Evolutionary conservation across 2,888 invertebrate genomes (phyloP).

Genomic region (Drosophila falleni): DNA sequence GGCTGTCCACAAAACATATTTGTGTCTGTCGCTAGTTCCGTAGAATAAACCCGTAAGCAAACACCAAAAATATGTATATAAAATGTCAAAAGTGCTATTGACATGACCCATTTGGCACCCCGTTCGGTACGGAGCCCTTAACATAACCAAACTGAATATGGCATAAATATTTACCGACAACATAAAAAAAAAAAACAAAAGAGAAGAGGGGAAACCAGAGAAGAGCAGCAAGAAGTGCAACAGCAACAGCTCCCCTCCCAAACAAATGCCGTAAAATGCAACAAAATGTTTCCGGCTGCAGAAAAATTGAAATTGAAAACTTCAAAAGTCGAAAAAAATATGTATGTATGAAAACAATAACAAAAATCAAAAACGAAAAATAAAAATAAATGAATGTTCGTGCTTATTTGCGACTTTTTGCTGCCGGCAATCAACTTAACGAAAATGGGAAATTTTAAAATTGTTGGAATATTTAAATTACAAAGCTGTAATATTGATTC

Average conservation of each 20-base stretch:
- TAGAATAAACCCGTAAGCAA: constrained; percentile 38
- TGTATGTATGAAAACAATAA: constrained; percentile 23
- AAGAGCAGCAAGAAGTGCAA: not conserved
- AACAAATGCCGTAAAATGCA: constrained; percentile 31
- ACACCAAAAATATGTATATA: constrained; percentile 30
- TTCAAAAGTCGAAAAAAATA: constrained; percentile 17
- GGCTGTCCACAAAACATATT: not conserved
- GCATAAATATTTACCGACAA: constrained; percentile 43
- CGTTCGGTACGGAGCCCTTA: constrained; percentile 7
- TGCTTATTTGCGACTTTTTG: constrained; percentile 46
- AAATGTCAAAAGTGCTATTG: constrained; percentile 70
- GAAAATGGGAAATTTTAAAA: not conserved
- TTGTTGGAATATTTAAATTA: not conserved
- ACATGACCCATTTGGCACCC: constrained; percentile 65
- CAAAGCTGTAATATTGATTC: constrained; percentile 8
- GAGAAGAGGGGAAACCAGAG: not conserved
- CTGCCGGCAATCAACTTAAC: not conserved
- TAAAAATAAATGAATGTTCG: constrained; percentile 36
- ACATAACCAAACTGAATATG: constrained; percentile 2
- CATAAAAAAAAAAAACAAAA: constrained; percentile 14
- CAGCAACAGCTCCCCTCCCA: not conserved
- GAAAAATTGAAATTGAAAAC: constrained; percentile 22
- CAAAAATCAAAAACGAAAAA: constrained; percentile 1
- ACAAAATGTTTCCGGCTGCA: constrained; percentile 34
- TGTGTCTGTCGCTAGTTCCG: not conserved